These are phyloP conservation scores for Meloidogyne hapla DNA, from an alignment of 1,140 invertebrate species.

Conservation along the genomic window DNA sequence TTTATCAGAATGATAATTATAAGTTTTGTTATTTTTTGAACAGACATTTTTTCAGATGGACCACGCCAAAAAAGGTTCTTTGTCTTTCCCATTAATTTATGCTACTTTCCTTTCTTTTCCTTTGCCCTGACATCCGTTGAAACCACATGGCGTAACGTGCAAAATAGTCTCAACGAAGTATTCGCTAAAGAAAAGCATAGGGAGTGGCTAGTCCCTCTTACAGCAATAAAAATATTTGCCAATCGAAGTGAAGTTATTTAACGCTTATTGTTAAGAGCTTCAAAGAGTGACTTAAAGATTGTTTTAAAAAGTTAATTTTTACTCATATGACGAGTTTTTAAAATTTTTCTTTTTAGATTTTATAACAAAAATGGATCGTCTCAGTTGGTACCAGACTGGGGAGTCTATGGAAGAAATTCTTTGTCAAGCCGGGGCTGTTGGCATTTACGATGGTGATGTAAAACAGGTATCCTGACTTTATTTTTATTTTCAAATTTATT, in stretches of 20 bases:
- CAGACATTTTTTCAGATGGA: too few relatives aligned
- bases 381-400: conserved; percentile 59
- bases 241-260: neutral
- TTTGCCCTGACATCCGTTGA: neutral
- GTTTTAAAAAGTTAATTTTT: neutral
- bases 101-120: neutral
- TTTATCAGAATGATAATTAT: too few relatives aligned
- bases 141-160: conserved; percentile 1
- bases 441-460: conserved; percentile 61
- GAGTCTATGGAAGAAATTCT: conserved; percentile 63
- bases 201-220: too few relatives aligned
- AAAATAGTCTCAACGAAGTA: conserved; percentile 3
- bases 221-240: conserved; percentile 7
- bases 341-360: neutral
- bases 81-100: neutral
- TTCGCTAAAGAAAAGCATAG: too few relatives aligned
- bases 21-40: too few relatives aligned
- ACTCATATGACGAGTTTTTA: neutral
- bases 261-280: neutral
- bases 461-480: conserved; percentile 48
- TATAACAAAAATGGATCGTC: conserved; percentile 55
- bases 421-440: conserved; percentile 59
- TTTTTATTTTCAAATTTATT: conserved; percentile 9
- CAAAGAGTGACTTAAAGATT: neutral
- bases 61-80: neutral